Evolutionary conservation across 2,888 invertebrate species (phyloP).

Genomic region (Hirtodrosophila confusa): DNA sequence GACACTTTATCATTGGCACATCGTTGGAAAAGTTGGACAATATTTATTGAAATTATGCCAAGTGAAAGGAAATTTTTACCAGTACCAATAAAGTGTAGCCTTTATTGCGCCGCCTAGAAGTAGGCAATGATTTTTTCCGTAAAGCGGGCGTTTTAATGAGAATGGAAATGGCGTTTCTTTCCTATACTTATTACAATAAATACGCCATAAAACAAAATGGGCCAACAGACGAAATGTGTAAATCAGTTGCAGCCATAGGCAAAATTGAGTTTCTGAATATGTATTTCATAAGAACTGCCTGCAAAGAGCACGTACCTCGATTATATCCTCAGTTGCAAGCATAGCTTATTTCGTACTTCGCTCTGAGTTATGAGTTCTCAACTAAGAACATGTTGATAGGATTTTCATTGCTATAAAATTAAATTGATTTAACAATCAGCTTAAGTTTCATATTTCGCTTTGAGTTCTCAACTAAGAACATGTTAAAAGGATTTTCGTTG

Average conservation of each 20-base stretch:
- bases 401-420: no score
- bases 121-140: constrained; percentile 47
- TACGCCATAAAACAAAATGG: constrained; percentile 55
- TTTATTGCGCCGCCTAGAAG: constrained; percentile 60
- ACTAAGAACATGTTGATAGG: no score
- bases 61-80: constrained; percentile 8
- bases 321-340: no score
- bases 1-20: constrained; percentile 75
- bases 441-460: no score
- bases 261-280: constrained; percentile 2
- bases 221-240: constrained; percentile 31
- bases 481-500: no score
- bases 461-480: no score
- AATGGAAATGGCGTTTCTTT: constrained; percentile 12
- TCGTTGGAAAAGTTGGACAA: constrained; percentile 69
- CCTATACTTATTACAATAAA: constrained; percentile 53
- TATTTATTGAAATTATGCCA: constrained; percentile 64
- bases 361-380: no score
- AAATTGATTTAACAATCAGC: no score
- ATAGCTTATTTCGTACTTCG: no score
- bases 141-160: constrained; percentile 13
- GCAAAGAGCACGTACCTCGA: no score
- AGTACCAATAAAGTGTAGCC: constrained; percentile 46
- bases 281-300: background rate
- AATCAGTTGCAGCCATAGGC: constrained; percentile 8